A percentile compares a stretch with the other conserved stretches of the same genome.
phyloP scores from a whole-genome alignment of 30 jellyfish, hydroid and myxozoan species.

The Sanderia malayensis region DNA sequence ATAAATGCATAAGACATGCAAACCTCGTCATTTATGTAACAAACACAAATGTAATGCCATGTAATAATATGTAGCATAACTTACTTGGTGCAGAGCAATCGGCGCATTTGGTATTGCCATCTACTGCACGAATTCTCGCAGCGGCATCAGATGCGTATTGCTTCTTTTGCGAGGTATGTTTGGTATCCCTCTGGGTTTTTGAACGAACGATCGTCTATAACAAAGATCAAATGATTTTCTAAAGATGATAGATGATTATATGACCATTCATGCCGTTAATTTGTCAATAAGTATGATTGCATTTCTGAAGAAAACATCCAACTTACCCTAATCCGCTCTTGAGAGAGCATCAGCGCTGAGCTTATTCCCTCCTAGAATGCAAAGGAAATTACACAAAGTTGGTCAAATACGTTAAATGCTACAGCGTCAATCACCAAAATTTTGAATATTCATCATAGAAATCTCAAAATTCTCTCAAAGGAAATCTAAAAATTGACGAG shows the following conservation, averaged over 20 bases:
- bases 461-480: too few relatives aligned
- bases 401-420: too few relatives aligned
- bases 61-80: conserved; percentile 18
- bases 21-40: not conserved
- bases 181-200: conserved; percentile 39
- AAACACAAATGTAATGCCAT: not conserved
- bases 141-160: conserved; percentile 64
- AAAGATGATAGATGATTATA: too few relatives aligned
- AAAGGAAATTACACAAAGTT: too few relatives aligned
- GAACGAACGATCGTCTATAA: conserved; percentile 47
- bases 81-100: conserved; percentile 95
- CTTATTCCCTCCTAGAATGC: conserved; percentile 88
- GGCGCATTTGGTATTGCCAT: conserved; percentile 83
- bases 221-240: too few relatives aligned
- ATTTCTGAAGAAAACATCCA: too few relatives aligned
- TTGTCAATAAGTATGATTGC: too few relatives aligned
- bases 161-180: conserved; percentile 14
- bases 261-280: too few relatives aligned
- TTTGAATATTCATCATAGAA: too few relatives aligned
- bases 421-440: too few relatives aligned
- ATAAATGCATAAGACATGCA: too few relatives aligned
- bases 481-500: too few relatives aligned
- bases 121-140: conserved; percentile 75
- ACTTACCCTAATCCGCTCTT: conserved; percentile 74
- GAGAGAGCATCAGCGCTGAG: conserved; percentile 70